Evolutionary conservation across 2,888 invertebrate species (phyloP), one percentile per base, ranked within the genome.

Genomic region (Buathra laborator): DNA sequence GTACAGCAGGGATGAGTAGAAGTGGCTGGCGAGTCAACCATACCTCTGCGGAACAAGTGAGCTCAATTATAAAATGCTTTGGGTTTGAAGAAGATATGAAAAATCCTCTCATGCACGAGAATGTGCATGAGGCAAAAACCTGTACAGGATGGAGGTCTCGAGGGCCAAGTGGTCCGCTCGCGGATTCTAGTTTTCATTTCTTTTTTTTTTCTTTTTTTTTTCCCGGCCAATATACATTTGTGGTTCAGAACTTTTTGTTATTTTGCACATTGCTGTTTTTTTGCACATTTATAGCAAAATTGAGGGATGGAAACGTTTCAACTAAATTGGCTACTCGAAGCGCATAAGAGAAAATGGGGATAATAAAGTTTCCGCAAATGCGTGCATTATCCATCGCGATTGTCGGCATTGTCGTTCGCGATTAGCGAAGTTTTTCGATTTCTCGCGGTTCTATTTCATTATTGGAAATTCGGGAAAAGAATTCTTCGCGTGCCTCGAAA

Each of bases 11-110:
- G 68, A 81, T 59, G 62, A 72, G 72, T 14, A 64, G 46, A 70
- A 74, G 77, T 78, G 53, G 79, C 59, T 48, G 70, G 43, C 56
- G 75, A 80, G 56, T 67, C 68, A 67, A 56, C 29, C 32, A 16
- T 62, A 62, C 79, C 56, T 64, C 66, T 67, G 68, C 48, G 77
- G 68, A 74, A 56, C 77, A 53, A 77, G 48, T 14, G 64, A 81
- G 62, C 74, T 64, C 72, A 84, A 84, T 84, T 84, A 84, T 74
- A 74, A 81, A 81, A 77, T 74, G 62, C 81, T 81, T 77, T 68
- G 46, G 68, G 68, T n/a, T 37, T 72, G 56, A 62, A 59, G 77
- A 77, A 81, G 67, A 78, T 81, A 81, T 74, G 68, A 81, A 62
- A 29, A 84, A 81, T 78, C 29, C 19, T 48, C 68, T 68, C 19